phyloP scores from a whole-genome alignment of 2,113 vertebrate species.

The Jacana jacana region DNA sequence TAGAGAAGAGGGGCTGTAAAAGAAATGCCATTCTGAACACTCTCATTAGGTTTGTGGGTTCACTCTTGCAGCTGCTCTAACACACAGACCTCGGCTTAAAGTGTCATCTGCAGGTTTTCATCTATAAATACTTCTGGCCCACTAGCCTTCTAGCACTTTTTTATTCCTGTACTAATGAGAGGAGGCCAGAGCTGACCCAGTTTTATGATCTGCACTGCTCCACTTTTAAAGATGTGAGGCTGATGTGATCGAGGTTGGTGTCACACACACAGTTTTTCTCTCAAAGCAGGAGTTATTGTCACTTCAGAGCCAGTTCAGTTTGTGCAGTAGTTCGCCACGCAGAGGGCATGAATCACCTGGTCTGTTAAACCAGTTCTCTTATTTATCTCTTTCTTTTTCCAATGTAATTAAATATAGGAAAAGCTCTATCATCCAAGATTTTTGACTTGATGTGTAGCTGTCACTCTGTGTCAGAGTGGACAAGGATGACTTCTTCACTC shows the following conservation, averaged over 20 bases:
- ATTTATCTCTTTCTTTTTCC: neutral
- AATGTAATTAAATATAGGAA: rapidly evolving
- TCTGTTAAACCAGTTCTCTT: neutral
- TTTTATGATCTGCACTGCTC: neutral
- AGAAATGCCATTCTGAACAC: neutral
- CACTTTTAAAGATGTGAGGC: neutral
- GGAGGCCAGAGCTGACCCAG: neutral
- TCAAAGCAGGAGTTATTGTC: neutral
- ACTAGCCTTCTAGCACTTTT: neutral
- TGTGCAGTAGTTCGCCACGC: neutral
- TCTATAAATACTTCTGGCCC: neutral
- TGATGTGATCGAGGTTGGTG: neutral
- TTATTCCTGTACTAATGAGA: neutral
- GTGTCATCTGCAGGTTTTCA: neutral
- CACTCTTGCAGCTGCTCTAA: neutral
- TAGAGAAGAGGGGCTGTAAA: neutral
- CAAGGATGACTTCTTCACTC: too few relatives aligned
- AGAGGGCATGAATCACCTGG: neutral
- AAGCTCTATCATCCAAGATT: neutral
- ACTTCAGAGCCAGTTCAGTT: neutral
- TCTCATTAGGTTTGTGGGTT: neutral
- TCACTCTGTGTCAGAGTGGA: neutral
- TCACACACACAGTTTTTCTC: neutral
- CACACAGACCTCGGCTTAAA: neutral
- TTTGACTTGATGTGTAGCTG: rapidly evolving